Evolutionary conservation across 2,888 invertebrate species (phyloP), one percentile per base, ranked within the genome.

Genomic region (Tanytarsus gracilentus): DNA sequence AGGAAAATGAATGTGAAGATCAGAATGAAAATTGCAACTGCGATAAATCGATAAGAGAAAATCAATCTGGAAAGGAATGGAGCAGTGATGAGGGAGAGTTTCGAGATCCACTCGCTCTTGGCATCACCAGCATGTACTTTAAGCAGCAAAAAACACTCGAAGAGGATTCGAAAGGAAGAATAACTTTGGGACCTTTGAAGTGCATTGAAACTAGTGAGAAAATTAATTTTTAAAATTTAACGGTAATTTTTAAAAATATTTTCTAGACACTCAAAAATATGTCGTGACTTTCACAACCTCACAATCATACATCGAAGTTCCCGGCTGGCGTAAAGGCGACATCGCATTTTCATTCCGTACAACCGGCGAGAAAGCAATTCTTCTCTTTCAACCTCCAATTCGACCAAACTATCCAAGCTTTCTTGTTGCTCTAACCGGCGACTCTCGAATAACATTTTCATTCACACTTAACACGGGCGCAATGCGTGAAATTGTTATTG

Each of bases 261-360:
- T 76, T 74, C 30, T 71, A 90, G 93, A 94, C 72, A 92, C 91
- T 1, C 91, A 92, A 72, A 83, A 89, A 66, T 92, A 90, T 71
- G 92, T 94, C 6, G 93, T 95, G 8, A 95, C 94, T 4, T 94
- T 95, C 69, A 93, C 92, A 50, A 92, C 92, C 1, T 88, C 89
- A 26, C 90, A 91, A 66, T 92, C 92, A 0, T 94, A 89, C 71
- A 86, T 96, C 65, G 90, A 92, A 76, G 91, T 94, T 1, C 92
- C 91, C 0, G 91, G 93, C 0, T 95, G 95, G 95, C 79, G 88
- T 62, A 89, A 90, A 68, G 93, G 93, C 1, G 92, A 93, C 68
- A 85, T 95, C 64, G 90, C 91, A 0, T 91, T 95, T 74, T 92
- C 92, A 66, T 95, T 95, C 69, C 79, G 93, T 64, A 95, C 95